Percentiles rank a stretch among this genome's conserved stretches.
phyloP scores from a whole-genome alignment of 1,140 invertebrate genomes.

The Aphaenogaster ashmeadi region DNA sequence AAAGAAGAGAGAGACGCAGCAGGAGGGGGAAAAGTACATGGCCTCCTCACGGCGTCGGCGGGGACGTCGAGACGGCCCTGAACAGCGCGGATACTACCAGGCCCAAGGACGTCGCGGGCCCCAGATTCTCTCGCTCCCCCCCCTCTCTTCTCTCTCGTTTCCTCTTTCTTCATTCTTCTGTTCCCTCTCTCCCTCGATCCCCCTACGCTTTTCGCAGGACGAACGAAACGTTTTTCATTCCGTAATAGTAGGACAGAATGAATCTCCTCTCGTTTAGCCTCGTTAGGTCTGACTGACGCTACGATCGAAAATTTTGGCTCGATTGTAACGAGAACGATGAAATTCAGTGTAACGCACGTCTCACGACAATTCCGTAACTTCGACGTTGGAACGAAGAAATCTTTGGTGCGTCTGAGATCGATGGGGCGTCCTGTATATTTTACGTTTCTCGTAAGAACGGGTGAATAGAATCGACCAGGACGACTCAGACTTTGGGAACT shows the following conservation, averaged over 20 bases:
- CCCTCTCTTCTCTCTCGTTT: slow-evolving; percentile 11
- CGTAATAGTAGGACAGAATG: slow-evolving; percentile 36
- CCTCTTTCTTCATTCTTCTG: not conserved
- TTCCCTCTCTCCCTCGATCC: slow-evolving; percentile 40
- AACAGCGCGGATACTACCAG: slow-evolving; percentile 79
- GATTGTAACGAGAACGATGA: not conserved
- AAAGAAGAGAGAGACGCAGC: not conserved
- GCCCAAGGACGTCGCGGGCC: slow-evolving; percentile 84
- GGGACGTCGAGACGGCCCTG: slow-evolving; percentile 80
- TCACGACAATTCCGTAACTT: not conserved
- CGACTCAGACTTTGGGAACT: slow-evolving; percentile 45
- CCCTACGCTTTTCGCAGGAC: slow-evolving; percentile 59
- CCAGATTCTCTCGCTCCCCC: slow-evolving; percentile 76
- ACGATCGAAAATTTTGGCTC: not conserved
- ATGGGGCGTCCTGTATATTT: not conserved
- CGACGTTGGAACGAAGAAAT: not conserved
- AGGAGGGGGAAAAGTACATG: slow-evolving; percentile 56
- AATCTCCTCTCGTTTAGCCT: slow-evolving; percentile 75
- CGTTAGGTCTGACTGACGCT: slow-evolving; percentile 22
- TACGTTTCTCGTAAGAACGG: not conserved
- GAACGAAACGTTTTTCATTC: slow-evolving; percentile 22
- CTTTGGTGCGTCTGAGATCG: not conserved
- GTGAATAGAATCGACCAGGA: slow-evolving; percentile 36
- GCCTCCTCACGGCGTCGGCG: slow-evolving; percentile 54
- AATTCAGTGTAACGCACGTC: not conserved